These are phyloP conservation scores for Aptenodytes forsteri DNA, from an alignment of 2,113 vertebrate genomes.

Conservation along the genomic window DNA sequence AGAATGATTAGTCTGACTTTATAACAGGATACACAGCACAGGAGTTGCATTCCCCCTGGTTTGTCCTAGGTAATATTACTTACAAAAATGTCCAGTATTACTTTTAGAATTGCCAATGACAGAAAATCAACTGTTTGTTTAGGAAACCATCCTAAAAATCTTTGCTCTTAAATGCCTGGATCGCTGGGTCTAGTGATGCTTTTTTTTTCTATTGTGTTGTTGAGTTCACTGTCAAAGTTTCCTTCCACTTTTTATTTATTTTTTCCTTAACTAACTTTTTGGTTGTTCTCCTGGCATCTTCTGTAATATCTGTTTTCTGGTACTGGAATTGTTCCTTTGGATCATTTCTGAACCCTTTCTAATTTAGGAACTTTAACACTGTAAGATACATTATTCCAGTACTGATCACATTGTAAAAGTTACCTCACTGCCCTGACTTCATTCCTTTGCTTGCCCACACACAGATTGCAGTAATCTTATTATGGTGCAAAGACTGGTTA, in stretches of 20 bases:
- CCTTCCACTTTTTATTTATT: background rate
- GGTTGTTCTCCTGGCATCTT: background rate
- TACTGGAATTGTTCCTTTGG: background rate
- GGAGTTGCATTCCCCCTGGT: background rate
- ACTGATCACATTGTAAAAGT: background rate
- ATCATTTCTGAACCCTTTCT: background rate
- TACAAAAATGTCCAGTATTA: background rate
- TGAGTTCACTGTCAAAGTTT: background rate
- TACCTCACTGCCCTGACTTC: background rate
- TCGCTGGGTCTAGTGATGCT: background rate
- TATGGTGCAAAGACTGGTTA: fast-evolving
- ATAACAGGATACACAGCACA: background rate
- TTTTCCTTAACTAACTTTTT: background rate
- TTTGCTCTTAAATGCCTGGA: background rate
- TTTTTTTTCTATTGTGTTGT: background rate
- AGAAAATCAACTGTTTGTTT: background rate
- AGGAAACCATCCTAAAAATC: background rate
- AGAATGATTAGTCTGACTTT: background rate
- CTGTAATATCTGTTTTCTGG: background rate
- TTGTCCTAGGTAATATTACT: background rate
- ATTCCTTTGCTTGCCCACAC: background rate
- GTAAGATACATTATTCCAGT: background rate
- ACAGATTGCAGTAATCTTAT: background rate
- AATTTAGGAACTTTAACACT: background rate
- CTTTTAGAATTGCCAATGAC: background rate